phyloP scores from a whole-genome alignment of 2,797 vertebrate genomes.

The Sternarchorhynchus goeldii region DNA sequence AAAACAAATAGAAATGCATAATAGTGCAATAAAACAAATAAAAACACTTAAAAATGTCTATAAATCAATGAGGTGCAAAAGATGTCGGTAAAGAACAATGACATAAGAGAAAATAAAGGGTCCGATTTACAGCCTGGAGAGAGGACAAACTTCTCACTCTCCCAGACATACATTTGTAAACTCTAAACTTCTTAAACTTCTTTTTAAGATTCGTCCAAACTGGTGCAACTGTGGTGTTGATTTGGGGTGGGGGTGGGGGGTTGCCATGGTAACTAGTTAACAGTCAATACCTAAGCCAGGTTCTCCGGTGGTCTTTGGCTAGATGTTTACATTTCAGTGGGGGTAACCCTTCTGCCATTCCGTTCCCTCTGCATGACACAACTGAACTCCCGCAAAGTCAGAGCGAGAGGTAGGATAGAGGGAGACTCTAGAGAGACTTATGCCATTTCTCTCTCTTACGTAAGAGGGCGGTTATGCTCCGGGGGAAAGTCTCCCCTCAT shows the following conservation, averaged over 20 bases:
- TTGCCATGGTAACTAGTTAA: no score
- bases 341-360: constrained; percentile 17
- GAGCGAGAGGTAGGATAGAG: constrained; percentile 5
- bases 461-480: constrained; percentile 2
- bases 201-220: background rate
- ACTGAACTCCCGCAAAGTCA: constrained; percentile 24
- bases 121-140: no score
- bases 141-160: background rate
- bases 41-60: no score
- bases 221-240: background rate
- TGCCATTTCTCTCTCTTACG: constrained; percentile 13
- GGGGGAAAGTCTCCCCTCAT: constrained; percentile 13
- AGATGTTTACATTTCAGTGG: background rate
- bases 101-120: no score
- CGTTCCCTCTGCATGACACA: constrained; percentile 35
- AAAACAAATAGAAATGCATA: no score
- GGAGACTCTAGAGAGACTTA: constrained; percentile 9
- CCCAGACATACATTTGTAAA: background rate
- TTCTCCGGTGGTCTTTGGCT: background rate
- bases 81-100: no score
- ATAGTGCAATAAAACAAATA: no score
- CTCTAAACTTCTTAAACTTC: background rate
- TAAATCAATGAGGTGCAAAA: no score
- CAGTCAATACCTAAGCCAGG: background rate
- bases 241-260: no score